These are phyloP conservation scores for Clarias fuscus DNA, from an alignment of 2,797 vertebrate genomes.

Conservation along the genomic window DNA sequence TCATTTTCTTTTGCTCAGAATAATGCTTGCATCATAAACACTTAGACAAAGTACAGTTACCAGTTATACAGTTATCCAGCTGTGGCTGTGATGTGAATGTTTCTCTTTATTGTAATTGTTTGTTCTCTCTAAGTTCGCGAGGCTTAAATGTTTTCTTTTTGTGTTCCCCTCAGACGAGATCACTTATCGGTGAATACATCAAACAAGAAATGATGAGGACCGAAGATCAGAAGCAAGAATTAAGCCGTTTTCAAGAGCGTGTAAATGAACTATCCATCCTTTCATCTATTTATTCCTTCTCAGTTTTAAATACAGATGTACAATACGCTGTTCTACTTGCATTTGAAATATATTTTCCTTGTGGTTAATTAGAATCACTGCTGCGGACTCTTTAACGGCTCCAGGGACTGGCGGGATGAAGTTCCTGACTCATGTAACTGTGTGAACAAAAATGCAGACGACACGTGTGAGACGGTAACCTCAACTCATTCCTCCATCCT, in stretches of 20 bases:
- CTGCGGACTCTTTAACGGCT: slow-evolving; percentile 26
- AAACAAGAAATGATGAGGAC: rapidly evolving
- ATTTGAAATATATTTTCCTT: neutral
- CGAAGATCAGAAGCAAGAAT: rapidly evolving
- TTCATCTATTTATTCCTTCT: neutral
- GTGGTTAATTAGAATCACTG: slow-evolving; percentile 8
- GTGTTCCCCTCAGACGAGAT: neutral
- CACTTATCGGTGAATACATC: rapidly evolving
- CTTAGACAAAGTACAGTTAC: neutral
- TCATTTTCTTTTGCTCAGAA: neutral
- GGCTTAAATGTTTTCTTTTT: neutral
- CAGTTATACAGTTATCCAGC: neutral
- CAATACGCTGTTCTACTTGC: too few species aligned
- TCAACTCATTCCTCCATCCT: rapidly evolving
- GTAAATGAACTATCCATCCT: neutral
- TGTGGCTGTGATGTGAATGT: too few species aligned
- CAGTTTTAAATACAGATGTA: neutral
- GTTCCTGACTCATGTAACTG: slow-evolving; percentile 35
- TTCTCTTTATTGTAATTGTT: neutral
- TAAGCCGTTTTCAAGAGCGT: rapidly evolving
- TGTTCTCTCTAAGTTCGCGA: neutral
- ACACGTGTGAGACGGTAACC: neutral
- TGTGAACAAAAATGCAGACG: rapidly evolving
- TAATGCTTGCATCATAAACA: neutral
- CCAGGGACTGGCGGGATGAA: neutral